Conservation (phyloP, 2,113 vertebrate species). For the Pelusios castaneus region DNA sequence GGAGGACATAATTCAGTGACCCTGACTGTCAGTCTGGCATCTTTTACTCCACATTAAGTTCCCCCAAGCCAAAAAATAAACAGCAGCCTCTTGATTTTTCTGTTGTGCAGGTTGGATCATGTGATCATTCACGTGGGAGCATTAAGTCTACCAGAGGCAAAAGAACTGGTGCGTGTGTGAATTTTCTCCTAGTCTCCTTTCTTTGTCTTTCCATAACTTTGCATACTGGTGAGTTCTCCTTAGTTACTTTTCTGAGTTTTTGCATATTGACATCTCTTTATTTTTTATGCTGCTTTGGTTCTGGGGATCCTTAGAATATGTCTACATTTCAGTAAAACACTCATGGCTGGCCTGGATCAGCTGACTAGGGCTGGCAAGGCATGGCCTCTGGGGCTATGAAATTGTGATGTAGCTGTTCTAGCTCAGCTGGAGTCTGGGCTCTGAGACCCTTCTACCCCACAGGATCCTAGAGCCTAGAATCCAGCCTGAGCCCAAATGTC, state of each 20-base stretch:
- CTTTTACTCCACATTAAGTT: neutral
- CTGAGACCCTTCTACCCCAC: neutral
- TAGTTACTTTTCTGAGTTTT: neutral
- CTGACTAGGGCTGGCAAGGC: neutral
- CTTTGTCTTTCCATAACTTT: neutral
- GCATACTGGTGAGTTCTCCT: neutral
- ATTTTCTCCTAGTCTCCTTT: neutral
- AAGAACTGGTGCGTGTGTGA: constrained; percentile 83
- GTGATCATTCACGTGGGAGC: constrained; percentile 95
- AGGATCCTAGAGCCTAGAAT: neutral
- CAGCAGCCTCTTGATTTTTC: neutral
- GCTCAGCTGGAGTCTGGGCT: neutral
- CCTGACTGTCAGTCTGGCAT: neutral
- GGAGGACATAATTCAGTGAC: rapidly evolving
- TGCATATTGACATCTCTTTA: too few relatives aligned
- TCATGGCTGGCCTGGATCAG: neutral
- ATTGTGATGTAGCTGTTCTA: neutral
- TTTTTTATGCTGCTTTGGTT: neutral
- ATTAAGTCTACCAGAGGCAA: constrained; percentile 88
- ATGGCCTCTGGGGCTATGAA: neutral
- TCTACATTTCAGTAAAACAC: neutral
- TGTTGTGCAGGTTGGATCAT: constrained; percentile 84
- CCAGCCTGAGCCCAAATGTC: neutral
- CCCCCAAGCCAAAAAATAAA: neutral
- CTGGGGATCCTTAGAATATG: neutral